Evolutionary conservation across 2,888 invertebrate species (phyloP), one percentile per base, ranked within the genome.

Genomic region (Trissolcus brochymenae): DNA sequence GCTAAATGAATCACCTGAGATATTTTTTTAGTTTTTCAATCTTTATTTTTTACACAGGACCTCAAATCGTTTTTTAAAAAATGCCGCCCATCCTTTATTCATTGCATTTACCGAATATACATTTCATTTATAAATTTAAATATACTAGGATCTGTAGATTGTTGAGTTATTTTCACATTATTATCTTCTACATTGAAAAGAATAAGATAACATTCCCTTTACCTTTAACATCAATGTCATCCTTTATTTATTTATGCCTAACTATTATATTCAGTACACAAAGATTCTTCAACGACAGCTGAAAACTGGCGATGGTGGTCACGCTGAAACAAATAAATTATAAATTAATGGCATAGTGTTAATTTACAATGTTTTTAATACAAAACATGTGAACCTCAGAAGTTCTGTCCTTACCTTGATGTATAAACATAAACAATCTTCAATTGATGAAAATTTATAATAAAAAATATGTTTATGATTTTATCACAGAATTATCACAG

Each of bases 271-370:
- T 14, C 46, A 14, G 46, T 46, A 16, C 2, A 14, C 4, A 4
- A 14, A 46, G 14, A 14, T 16, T n/a, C 11, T 14, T 9, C 21
- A 51, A 9, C 17, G 6, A 9, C 4, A 17, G 4, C 9, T 51
- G 51, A 35, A 1, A 51, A 51, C 51, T 4, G 19, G 51, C 4
- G 51, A 14, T 17, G 19, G 2, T 11, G 54, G 25, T 54, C 54
- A 54, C 54, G 16, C 54, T 54, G 54, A n/a, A 54, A 54, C 11
- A 54, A 54, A 25, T 21, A 29, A 29, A n/a, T 54, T 29, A 54
- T 54, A 16, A 54, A 51, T 19, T 17, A 51, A 17, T 51, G 4
- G 11, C 6, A 3, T 4, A 51, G 16, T 14, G 35, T 16, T 3
- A 46, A 14, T 14, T 16, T 14, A 46, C 1, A 16, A 46, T n/a